phyloP scores from a whole-genome alignment of 2,888 invertebrate genomes.

The Drosophila anomelani region DNA sequence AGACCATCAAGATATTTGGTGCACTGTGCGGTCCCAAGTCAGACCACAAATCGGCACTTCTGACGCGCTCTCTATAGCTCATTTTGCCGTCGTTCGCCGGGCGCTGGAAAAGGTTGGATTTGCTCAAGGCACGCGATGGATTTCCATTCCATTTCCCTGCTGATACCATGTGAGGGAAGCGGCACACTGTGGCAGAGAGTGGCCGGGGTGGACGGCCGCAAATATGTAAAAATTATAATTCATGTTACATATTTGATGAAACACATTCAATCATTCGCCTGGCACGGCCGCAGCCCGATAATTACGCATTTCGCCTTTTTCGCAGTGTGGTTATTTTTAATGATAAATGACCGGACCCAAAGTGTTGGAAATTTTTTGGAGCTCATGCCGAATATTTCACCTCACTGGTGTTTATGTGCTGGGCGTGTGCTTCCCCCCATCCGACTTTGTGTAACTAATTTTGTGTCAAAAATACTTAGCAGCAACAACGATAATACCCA shows the following conservation, averaged over 20 bases:
- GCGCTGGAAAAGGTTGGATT: constrained; percentile 77
- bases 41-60: constrained; percentile 80
- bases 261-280: constrained; percentile 76
- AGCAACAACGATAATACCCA: constrained; percentile 24
- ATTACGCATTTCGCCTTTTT: constrained; percentile 71
- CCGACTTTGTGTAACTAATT: constrained; percentile 61
- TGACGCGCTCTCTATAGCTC: constrained; percentile 70
- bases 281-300: constrained; percentile 61
- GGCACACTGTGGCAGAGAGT: background rate
- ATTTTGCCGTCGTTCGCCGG: constrained; percentile 63
- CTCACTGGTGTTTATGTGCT: constrained; percentile 66
- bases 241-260: constrained; percentile 80
- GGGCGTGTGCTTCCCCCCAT: constrained; percentile 22
- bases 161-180: constrained; percentile 12
- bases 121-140: constrained; percentile 72
- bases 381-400: constrained; percentile 69
- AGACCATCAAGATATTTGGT: background rate
- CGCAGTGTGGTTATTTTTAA: constrained; percentile 74
- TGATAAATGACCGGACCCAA: constrained; percentile 75
- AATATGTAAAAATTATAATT: constrained; percentile 78
- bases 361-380: constrained; percentile 76
- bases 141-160: constrained; percentile 44
- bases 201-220: constrained; percentile 25
- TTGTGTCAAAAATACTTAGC: constrained; percentile 73
- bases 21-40: constrained; percentile 51